A percentile compares a stretch with the other conserved stretches of the same genome.
These are phyloP conservation scores for Sesia bembeciformis DNA, from an alignment of 2,888 invertebrate genomes.

Conservation along the genomic window DNA sequence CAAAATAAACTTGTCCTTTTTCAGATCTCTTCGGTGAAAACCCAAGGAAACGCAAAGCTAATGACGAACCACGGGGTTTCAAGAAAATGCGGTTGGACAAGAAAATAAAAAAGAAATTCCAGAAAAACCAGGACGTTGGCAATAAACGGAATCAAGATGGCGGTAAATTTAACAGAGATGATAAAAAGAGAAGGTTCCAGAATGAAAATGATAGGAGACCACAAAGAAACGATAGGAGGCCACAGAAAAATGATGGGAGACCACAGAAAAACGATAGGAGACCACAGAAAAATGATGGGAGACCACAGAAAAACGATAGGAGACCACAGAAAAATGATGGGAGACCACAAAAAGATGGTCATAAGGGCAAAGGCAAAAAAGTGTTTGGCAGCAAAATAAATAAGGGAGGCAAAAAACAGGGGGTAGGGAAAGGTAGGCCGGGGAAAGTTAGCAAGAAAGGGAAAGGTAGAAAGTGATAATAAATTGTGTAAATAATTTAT, in stretches of 20 bases:
- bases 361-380: conserved; percentile 35
- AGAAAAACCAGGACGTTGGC: conserved; percentile 24
- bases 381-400: conserved; percentile 58
- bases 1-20: conserved; percentile 5
- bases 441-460: conserved; percentile 10
- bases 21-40: conserved; percentile 53
- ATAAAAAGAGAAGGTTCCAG: conserved; percentile 5
- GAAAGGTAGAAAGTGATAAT: conserved; percentile 33
- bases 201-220: conserved; percentile 16
- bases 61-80: conserved; percentile 49
- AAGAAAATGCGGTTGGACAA: conserved; percentile 63
- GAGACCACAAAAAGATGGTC: conserved; percentile 12
- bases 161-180: background rate
- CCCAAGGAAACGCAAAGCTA: conserved; percentile 45
- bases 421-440: background rate
- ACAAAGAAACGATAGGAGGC: background rate
- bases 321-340: background rate
- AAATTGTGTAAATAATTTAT: conserved; percentile 1
- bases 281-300: background rate
- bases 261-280: conserved; percentile 5
- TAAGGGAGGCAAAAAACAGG: conserved; percentile 13
- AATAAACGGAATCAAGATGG: conserved; percentile 10
- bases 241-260: background rate
- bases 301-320: background rate
- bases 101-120: conserved; percentile 51